Evolutionary conservation across 2,113 vertebrate species (phyloP).

Genomic region (Malurus elegans): DNA sequence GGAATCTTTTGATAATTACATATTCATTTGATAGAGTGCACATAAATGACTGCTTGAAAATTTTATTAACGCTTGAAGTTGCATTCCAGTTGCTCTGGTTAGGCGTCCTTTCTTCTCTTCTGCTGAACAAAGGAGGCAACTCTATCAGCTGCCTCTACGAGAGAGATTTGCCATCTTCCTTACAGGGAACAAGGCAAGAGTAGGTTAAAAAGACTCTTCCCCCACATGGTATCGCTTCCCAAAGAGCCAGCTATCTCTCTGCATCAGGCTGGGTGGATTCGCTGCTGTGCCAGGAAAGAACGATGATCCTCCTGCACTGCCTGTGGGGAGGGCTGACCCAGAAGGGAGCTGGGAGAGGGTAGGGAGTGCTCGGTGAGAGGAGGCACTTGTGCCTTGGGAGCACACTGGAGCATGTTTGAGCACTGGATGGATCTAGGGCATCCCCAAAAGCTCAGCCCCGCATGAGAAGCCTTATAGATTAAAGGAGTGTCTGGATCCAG

Average conservation of each 20-base stretch:
- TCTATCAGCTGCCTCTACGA: not conserved
- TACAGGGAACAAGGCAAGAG: not conserved
- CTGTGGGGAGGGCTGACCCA: conserved; percentile 31
- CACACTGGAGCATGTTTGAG: not conserved
- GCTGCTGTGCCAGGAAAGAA: conserved; percentile 46
- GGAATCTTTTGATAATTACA: not conserved
- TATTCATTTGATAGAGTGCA: not conserved
- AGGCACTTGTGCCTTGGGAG: not conserved
- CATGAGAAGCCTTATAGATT: not conserved
- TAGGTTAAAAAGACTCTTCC: not conserved
- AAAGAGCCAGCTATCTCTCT: not conserved
- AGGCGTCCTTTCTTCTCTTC: not conserved
- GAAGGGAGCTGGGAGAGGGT: not conserved
- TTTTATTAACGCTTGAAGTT: not conserved
- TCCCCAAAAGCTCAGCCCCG: not conserved
- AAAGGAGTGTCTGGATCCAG: not conserved
- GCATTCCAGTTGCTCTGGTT: not conserved
- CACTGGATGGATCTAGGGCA: not conserved
- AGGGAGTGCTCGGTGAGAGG: not conserved
- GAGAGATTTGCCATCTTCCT: not conserved
- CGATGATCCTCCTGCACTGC: conserved; percentile 3
- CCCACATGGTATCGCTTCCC: not conserved
- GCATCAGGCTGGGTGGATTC: conserved; percentile 16
- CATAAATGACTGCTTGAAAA: not conserved
- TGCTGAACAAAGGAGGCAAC: not conserved